Evolutionary conservation across 1,140 invertebrate genomes (phyloP).

Genomic region (Procambarus clarkii): DNA sequence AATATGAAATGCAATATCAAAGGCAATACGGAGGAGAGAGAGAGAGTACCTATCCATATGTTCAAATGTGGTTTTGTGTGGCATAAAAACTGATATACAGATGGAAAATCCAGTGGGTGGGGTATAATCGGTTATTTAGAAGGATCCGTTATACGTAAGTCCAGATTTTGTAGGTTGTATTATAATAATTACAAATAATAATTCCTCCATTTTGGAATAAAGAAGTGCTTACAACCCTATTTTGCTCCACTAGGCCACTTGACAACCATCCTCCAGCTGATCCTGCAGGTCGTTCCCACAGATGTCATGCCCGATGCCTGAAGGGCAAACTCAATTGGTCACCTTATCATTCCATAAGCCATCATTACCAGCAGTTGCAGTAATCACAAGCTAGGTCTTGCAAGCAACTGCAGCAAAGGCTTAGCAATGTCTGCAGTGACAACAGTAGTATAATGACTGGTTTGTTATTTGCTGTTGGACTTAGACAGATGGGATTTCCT

Average conservation of each 20-base stretch:
- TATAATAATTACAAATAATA: too few species aligned
- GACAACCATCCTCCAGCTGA: conserved; percentile 91
- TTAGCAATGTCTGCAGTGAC: conserved; percentile 29
- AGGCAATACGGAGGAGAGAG: too few species aligned
- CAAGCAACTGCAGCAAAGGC: not conserved
- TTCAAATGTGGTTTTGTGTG: too few species aligned
- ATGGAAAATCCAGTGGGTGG: too few species aligned
- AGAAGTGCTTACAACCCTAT: too few species aligned
- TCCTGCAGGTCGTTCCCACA: conserved; percentile 93
- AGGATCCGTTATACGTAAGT: too few species aligned
- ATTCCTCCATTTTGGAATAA: too few species aligned
- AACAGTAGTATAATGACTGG: conserved; percentile 40
- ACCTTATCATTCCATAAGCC: conserved; percentile 47
- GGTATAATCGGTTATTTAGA: too few species aligned
- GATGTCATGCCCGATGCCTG: conserved; percentile 70
- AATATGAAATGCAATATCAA: too few species aligned
- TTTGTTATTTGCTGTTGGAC: not conserved
- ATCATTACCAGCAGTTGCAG: conserved; percentile 45
- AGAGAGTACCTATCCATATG: too few species aligned
- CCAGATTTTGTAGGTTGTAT: too few species aligned
- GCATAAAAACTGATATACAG: too few species aligned
- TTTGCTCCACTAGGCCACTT: conserved; percentile 83
- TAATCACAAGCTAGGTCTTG: not conserved
- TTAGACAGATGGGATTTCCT: not conserved
- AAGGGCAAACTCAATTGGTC: not conserved